Evolutionary conservation across 2,797 vertebrate genomes (phyloP).

Genomic region (Poecile montanus): DNA sequence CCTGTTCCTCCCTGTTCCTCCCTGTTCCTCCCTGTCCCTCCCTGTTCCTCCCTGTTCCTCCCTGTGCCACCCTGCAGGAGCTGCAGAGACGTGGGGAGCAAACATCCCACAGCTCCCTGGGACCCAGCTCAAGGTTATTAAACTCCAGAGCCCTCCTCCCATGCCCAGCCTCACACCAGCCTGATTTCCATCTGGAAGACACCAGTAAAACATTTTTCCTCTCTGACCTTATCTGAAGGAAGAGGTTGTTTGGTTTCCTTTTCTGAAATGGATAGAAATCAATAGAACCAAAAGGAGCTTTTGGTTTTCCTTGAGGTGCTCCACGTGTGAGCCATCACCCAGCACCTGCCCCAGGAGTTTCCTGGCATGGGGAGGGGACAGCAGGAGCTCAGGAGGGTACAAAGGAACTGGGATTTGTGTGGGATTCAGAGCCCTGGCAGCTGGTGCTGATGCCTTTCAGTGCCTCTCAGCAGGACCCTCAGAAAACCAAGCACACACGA

Average conservation of each 20-base stretch:
- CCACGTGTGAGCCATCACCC: rapidly evolving
- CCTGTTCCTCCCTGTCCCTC: neutral
- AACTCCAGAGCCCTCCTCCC: neutral
- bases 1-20: neutral
- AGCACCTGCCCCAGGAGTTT: neutral
- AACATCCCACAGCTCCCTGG: neutral
- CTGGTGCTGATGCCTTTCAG: neutral
- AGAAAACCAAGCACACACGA: rapidly evolving
- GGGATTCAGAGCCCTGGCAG: neutral
- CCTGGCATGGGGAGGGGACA: neutral
- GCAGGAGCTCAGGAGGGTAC: neutral
- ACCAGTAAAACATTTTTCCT: neutral
- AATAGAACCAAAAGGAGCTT: neutral
- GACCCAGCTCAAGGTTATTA: neutral
- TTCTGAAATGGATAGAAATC: neutral
- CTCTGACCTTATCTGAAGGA: neutral
- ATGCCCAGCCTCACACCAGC: neutral
- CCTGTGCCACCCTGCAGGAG: neutral
- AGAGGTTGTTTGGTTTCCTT: neutral
- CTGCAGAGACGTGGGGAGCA: neutral
- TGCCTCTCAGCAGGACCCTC: neutral
- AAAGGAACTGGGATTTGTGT: neutral
- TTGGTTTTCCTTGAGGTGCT: neutral
- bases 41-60: too few relatives aligned
- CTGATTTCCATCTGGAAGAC: neutral